A percentile compares a stretch with the other conserved stretches of the same genome.
These are phyloP conservation scores for Phacellophora camtschatica DNA, from an alignment of 30 jellyfish, hydroid and myxozoan species.

Conservation along the genomic window DNA sequence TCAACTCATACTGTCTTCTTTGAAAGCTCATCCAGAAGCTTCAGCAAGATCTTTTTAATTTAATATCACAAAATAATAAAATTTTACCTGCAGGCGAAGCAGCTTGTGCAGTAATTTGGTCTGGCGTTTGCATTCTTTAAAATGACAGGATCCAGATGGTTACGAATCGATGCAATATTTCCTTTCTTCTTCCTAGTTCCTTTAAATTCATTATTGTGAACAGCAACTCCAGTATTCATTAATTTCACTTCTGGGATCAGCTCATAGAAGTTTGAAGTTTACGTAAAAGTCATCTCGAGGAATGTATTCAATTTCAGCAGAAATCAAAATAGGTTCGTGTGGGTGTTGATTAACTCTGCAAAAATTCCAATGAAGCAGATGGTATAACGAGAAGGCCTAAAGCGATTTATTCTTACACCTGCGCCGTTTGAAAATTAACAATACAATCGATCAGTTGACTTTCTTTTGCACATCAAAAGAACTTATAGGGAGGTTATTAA, in stretches of 20 bases:
- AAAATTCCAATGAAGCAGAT: conserved; percentile 37
- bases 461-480: conserved; percentile 12
- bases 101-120: conserved; percentile 42
- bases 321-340: too few species aligned
- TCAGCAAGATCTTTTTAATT: too few species aligned
- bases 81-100: conserved; percentile 53
- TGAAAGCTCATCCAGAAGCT: too few species aligned
- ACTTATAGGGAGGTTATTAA: not conserved
- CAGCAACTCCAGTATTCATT: too few species aligned
- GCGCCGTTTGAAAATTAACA: conserved; percentile 20
- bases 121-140: conserved; percentile 45
- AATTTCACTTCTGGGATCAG: too few species aligned
- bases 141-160: conserved; percentile 25
- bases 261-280: too few species aligned
- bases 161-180: not conserved
- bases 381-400: conserved; percentile 23
- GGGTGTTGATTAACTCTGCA: conserved; percentile 53
- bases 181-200: conserved; percentile 21
- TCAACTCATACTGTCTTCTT: too few species aligned
- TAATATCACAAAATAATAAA: not conserved
- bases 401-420: conserved; percentile 13
- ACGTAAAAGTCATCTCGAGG: too few species aligned
- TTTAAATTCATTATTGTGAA: conserved; percentile 22
- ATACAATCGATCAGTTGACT: conserved; percentile 28
- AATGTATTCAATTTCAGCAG: too few species aligned